Evolutionary conservation across 2,797 vertebrate species (phyloP), one percentile per base, ranked within the genome.

Genomic region (Tympanoctomys barrerae): DNA sequence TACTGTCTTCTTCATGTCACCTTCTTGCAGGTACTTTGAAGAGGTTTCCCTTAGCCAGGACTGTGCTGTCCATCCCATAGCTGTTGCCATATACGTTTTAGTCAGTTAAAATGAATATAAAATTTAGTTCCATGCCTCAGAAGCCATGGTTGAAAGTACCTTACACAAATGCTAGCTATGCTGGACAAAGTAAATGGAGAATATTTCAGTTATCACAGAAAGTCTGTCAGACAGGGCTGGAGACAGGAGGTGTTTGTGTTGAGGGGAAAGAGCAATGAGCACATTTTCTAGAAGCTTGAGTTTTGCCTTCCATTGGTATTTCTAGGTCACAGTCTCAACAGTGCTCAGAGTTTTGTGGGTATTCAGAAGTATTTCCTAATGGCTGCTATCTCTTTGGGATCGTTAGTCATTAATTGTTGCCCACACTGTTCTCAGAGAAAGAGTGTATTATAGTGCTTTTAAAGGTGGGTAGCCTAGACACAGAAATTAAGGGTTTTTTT

Each of bases 361-460:
- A 61, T n/a, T 89, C 49, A 71, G 49, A 39, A 59, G 31, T 79
- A 49, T 82, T n/a, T 42, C 13, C 33, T 61, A 36, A 49, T 62
- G 49, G 12, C 10, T 42, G 79, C 77, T 80, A 4, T 89, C 52
- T 73, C 68, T 82, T 91, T 80, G 85, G 36, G 28, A 36, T 39
- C 93, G 73, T 83, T 84, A 86, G 73, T 73, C 46, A 36, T 84
- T 90, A 86, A 78, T 92, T 82, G 89, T 33, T 39, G 87, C n/a
- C 57, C 54, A 87, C 85, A 61, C 31, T 94, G 21, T 88, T 57
- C 71, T 90, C 82, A 33, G 73, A 89, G n/a, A 57, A 71, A 91
- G 54, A n/a, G 70, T 33, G 62, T 79, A 77, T 4, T 75, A 7
- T 19, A 66, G 2, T 64, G 46, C 33, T 81, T 18, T 82, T 6